Percentiles rank a stretch among this genome's conserved stretches.
These are phyloP conservation scores for Caenorhabditis sp. DNA, from an alignment of 2,888 invertebrate species.

Conservation along the genomic window DNA sequence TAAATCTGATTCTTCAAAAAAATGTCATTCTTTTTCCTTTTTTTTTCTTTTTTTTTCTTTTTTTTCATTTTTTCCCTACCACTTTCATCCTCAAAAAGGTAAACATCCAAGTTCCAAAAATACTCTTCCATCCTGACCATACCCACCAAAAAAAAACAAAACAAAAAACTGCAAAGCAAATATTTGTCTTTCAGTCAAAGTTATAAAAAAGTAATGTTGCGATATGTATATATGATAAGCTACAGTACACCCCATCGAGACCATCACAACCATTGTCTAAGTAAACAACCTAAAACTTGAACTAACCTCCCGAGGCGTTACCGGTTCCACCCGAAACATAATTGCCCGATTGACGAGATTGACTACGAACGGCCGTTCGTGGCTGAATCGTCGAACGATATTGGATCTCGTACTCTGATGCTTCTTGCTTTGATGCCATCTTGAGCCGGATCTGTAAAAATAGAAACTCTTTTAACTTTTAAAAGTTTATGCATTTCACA, in stretches of 20 bases:
- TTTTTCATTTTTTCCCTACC: too few relatives aligned
- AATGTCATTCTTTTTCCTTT: too few relatives aligned
- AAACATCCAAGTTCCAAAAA: too few relatives aligned
- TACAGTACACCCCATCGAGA: background rate
- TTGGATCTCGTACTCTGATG: constrained; percentile 61
- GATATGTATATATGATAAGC: constrained; percentile 6
- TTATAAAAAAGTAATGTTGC: background rate
- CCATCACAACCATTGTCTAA: too few relatives aligned
- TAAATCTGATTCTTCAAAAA: too few relatives aligned
- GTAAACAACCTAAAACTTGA: too few relatives aligned
- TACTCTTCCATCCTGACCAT: constrained; percentile 11
- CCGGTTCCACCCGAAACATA: constrained; percentile 57
- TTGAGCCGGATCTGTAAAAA: too few relatives aligned
- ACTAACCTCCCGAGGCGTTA: constrained; percentile 60
- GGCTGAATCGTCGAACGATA: constrained; percentile 70
- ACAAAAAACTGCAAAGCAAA: constrained; percentile 8
- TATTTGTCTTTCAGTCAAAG: background rate
- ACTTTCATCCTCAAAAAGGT: too few relatives aligned
- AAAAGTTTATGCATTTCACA: background rate
- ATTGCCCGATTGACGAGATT: constrained; percentile 62
- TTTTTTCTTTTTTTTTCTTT: too few relatives aligned
- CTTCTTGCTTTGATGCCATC: constrained; percentile 41
- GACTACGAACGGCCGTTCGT: constrained; percentile 61
- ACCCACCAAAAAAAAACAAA: constrained; percentile 9
- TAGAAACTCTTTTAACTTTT: background rate